Base-by-base conservation (phyloP, 2,797 vertebrate genomes). In the Gephyroberyx darwinii region DNA sequence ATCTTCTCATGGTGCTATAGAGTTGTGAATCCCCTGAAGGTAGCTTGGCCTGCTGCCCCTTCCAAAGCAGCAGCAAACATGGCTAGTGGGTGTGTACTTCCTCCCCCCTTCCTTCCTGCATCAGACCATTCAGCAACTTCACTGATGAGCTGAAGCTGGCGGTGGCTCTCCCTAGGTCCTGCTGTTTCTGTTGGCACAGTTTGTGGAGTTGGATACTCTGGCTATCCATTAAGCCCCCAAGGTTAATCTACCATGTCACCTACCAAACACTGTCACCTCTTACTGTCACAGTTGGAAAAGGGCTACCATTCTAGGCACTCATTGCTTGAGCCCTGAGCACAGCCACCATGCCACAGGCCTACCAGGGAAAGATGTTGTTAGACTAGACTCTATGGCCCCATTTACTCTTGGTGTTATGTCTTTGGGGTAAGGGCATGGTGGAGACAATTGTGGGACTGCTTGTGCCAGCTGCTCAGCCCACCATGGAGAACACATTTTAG, bases 21-120 rank as follows among this genome's bases (percentile, higher is more conserved):
- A 81, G 62, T 62, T 84, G 71, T 72, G 71, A 82, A 75, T 71
- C 83, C 80, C 78, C 74, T 71, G 20, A 31, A 77, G 74, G 77
- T 54, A 65, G 33, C 69, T 69, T 71, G 81, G 79, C 69, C 68
- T 55, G 50, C 66, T 78, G 65, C 62, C 73, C 66, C 9, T 30
- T 75, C 65, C 58, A n/a, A 65, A 22, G 16, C 71, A 54, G 3
- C 64, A 47, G 37, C 14, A 37, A 47, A 41, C 57, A 48, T 3
- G 22, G 22, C 37, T n/a, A 19, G 50, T 20, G 7, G 47, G 17
- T 43, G 62, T 57, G 68, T 35, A 54, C 76, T 55, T 60, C 45
- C 13, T 50, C 35, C 26, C n/a, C 43, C 69, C 7, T 16, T 10
- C 4, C 41, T 60, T 82, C 26, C 71, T 61, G 72, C 61, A 58